Percentiles rank a stretch among this genome's conserved stretches.
phyloP scores from a whole-genome alignment of 2,797 vertebrate species.

The Ceryle rudis region DNA sequence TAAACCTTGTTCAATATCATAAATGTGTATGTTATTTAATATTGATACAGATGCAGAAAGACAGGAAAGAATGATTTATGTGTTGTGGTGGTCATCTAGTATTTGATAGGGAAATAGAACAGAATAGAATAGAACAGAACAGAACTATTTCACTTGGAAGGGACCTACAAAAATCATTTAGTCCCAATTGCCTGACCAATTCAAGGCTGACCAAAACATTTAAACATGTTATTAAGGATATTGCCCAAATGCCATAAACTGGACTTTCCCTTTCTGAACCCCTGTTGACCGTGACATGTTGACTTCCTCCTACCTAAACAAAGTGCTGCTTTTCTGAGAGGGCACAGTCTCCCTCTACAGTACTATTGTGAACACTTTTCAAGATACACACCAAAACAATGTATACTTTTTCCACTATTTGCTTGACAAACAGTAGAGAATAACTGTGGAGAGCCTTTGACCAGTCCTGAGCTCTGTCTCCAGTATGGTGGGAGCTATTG shows the following conservation, averaged over 20 bases:
- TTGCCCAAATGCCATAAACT: no score
- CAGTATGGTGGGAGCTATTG: not conserved
- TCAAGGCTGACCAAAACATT: no score
- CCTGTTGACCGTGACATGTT: not conserved
- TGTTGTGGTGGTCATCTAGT: not conserved
- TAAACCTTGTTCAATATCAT: not conserved
- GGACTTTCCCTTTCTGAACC: no score
- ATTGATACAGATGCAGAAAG: not conserved
- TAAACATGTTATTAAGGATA: no score
- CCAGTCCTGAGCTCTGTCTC: not conserved
- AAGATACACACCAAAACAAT: not conserved
- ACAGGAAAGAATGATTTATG: not conserved
- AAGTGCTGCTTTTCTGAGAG: not conserved
- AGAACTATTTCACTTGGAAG: not conserved
- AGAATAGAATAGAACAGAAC: not conserved
- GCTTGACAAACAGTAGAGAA: not conserved
- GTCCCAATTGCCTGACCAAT: no score
- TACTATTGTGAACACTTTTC: not conserved
- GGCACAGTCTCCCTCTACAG: not conserved
- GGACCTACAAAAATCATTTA: no score
- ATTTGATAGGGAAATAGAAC: not conserved
- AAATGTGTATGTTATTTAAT: not conserved
- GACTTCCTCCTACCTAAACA: not conserved
- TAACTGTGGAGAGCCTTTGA: not conserved
- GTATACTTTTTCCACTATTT: not conserved